These are phyloP conservation scores for Ophiodon elongatus DNA, from an alignment of 2,113 vertebrate genomes.

Conservation along the genomic window DNA sequence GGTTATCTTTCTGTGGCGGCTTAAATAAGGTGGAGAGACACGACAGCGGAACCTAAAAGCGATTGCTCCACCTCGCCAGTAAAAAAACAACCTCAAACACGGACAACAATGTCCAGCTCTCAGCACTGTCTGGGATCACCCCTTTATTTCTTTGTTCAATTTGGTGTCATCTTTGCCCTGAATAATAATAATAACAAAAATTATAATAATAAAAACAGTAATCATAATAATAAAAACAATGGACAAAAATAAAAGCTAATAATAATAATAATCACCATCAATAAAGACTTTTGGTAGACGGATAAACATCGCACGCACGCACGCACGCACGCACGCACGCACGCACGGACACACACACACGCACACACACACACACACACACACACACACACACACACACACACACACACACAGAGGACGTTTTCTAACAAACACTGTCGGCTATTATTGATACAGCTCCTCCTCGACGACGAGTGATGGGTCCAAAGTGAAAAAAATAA, in stretches of 20 bases:
- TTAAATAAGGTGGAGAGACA: conserved; percentile 47
- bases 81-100: conserved; percentile 57
- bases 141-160: conserved; percentile 75
- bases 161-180: conserved; percentile 87
- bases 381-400: too few species aligned
- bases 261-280: conserved; percentile 68
- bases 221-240: conserved; percentile 61
- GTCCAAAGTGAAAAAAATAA: conserved; percentile 63
- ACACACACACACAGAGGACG: conserved; percentile 15
- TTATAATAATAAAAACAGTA: conserved; percentile 59
- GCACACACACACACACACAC: conserved; percentile 19
- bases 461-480: conserved; percentile 46
- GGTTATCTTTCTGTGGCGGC: conserved; percentile 42
- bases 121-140: conserved; percentile 47
- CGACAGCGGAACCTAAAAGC: conserved; percentile 39
- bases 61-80: conserved; percentile 54
- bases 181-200: conserved; percentile 74
- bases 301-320: conserved; percentile 49
- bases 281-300: conserved; percentile 80
- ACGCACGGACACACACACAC: conserved; percentile 37
- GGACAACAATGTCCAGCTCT: conserved; percentile 24
- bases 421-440: conserved; percentile 57
- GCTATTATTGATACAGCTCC: conserved; percentile 63
- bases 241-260: conserved; percentile 71
- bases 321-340: conserved; percentile 40